Evolutionary conservation across 2,113 vertebrate genomes (phyloP), one percentile per base, ranked within the genome.

Genomic region (Phodopus roborovskii): DNA sequence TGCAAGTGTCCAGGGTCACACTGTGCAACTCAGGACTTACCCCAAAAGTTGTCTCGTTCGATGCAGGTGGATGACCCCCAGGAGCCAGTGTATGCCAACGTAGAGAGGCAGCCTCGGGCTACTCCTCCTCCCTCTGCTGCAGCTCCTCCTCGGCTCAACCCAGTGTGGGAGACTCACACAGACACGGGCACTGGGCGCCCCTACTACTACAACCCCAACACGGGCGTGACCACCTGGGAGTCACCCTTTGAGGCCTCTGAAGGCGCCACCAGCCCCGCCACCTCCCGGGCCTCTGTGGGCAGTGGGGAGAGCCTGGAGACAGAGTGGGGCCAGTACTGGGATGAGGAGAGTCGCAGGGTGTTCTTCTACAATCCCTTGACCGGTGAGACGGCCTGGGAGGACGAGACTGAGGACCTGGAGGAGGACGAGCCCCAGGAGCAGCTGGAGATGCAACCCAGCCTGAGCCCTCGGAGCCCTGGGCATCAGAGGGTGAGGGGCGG

Each of bases 191-290:
- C 98, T 16, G 99, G 99, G 50, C 99, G 98, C 70, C 98, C 98
- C 94, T 99, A 99, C 97, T 99, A 99, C 97, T 99, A 99, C 97
- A 99, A 99, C 97, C 98, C 99, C 0, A 90, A 96, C 88, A 99
- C 99, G 0, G 99, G 99, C 0, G 98, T 98, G 84, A 99, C 99
- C 94, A 99, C 99, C 68, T 99, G 99, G 99, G 99, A 99, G 15
- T 98, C 98, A 73, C 99, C 99, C n/a, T 99, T 99, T 28, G 98
- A 98, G 93, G 92, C 96, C n/a, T 93, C 97, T 3, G 98, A 98
- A 60, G 98, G 98, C 93, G 71, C 97, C 0, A 82, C 95, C 94
- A 98, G 98, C 97, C 77, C 97, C 0, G 20, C 70, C 39, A 92
- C 95, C 56, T 98, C 98, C 74, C 97, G 87, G 0, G 66, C 92